Evolutionary conservation across 2,113 vertebrate genomes (phyloP).

Genomic region (Trogon melanurus): DNA sequence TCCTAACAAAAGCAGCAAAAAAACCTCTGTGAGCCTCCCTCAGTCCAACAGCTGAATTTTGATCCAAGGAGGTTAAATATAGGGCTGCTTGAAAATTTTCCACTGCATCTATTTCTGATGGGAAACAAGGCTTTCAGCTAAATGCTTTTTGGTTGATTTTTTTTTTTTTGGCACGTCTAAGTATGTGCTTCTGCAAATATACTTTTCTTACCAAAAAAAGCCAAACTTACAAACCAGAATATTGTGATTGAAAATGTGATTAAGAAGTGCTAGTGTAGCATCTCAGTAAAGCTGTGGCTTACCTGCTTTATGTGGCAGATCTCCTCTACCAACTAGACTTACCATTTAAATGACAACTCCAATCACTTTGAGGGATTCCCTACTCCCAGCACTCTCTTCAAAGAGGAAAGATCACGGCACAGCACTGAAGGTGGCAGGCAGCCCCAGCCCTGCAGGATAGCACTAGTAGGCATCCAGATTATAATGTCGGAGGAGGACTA

Average conservation of each 20-base stretch:
- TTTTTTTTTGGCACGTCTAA: background rate
- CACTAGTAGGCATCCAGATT: background rate
- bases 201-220: constrained; percentile 48
- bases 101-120: constrained; percentile 59
- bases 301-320: background rate
- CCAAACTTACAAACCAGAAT: constrained; percentile 29
- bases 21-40: background rate
- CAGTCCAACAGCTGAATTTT: constrained; percentile 33
- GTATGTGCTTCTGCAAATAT: constrained; percentile 33
- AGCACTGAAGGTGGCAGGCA: background rate
- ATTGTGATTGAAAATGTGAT: constrained; percentile 11
- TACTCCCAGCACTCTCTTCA: background rate
- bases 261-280: background rate
- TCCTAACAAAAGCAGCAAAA: constrained; percentile 46
- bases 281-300: background rate
- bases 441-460: background rate
- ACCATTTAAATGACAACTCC: background rate
- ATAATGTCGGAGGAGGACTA: background rate
- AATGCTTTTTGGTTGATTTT: background rate
- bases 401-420: background rate
- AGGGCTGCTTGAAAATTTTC: constrained; percentile 56
- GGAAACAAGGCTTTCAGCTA: constrained; percentile 28
- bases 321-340: background rate
- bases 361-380: background rate
- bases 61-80: constrained; percentile 59